A percentile compares a stretch with the other conserved stretches of the same genome.
phyloP scores from a whole-genome alignment of 2,797 vertebrate species.

The Neomorphus geoffroyi region DNA sequence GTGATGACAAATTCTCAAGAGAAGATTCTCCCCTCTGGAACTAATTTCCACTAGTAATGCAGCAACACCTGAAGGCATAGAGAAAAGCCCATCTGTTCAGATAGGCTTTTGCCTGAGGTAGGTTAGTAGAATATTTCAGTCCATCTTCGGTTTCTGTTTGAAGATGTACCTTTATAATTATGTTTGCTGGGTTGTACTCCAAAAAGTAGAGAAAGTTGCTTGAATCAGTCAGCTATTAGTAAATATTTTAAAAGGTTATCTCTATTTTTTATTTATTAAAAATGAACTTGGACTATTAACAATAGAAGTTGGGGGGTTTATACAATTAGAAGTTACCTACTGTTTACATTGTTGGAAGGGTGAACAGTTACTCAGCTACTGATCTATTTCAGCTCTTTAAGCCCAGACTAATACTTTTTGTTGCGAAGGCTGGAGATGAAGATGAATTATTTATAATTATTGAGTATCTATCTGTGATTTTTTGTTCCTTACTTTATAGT shows the following conservation, averaged over 20 bases:
- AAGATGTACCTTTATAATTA: neutral
- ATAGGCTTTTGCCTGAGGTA: neutral
- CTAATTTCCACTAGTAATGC: slow-evolving; percentile 10
- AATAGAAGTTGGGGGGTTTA: neutral
- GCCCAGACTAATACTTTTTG: neutral
- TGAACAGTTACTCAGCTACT: neutral
- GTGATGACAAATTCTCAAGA: neutral
- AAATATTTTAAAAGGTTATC: neutral
- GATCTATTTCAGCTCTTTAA: neutral
- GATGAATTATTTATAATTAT: slow-evolving; percentile 1
- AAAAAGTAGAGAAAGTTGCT: neutral
- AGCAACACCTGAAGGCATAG: neutral
- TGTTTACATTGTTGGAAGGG: neutral
- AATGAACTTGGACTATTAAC: neutral
- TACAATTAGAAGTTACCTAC: neutral
- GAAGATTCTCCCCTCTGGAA: slow-evolving; percentile 1
- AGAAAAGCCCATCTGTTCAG: neutral
- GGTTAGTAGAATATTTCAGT: neutral
- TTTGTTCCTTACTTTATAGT: neutral
- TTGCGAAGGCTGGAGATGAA: neutral
- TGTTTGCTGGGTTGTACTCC: neutral
- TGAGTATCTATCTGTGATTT: neutral
- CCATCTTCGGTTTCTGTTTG: neutral
- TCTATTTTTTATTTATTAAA: neutral
- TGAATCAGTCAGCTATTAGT: neutral